Conservation (phyloP, 1,140 invertebrate species). For the Heliconius congener region DNA sequence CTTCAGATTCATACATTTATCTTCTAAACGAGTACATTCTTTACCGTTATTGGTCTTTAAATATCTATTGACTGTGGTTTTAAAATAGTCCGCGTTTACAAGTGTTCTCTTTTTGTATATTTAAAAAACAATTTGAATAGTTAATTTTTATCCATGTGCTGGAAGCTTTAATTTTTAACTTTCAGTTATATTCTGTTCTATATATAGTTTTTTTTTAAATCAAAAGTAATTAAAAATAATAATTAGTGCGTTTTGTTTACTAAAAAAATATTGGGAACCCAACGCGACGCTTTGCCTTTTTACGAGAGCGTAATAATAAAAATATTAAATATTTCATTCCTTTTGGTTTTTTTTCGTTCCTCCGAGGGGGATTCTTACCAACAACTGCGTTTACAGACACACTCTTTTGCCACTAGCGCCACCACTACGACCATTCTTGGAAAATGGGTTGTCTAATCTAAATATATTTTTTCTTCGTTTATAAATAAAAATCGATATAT, state of each 20-base stretch:
- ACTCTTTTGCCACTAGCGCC: too few species aligned
- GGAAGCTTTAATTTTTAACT: background rate
- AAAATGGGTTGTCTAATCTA: too few species aligned
- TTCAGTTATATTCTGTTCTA: background rate
- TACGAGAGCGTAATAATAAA: too few species aligned
- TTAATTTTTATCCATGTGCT: background rate
- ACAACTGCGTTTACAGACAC: too few species aligned
- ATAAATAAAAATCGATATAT: background rate
- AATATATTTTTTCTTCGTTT: too few species aligned
- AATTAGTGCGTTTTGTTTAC: too few species aligned
- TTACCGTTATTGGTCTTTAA: conserved; percentile 5
- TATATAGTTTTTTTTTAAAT: background rate
- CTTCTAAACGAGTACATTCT: conserved; percentile 12
- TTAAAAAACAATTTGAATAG: background rate
- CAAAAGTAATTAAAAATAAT: too few species aligned
- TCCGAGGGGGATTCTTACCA: too few species aligned
- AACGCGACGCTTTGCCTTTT: too few species aligned
- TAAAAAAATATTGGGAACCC: background rate
- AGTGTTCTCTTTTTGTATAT: background rate
- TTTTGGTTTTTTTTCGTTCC: too few species aligned
- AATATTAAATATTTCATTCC: too few species aligned
- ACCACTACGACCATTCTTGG: too few species aligned
- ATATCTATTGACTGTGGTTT: background rate
- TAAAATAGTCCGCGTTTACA: background rate
- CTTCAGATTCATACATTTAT: conserved; percentile 12